phyloP scores from a whole-genome alignment of 2,888 invertebrate species.

The Agonopterix heracliana region DNA sequence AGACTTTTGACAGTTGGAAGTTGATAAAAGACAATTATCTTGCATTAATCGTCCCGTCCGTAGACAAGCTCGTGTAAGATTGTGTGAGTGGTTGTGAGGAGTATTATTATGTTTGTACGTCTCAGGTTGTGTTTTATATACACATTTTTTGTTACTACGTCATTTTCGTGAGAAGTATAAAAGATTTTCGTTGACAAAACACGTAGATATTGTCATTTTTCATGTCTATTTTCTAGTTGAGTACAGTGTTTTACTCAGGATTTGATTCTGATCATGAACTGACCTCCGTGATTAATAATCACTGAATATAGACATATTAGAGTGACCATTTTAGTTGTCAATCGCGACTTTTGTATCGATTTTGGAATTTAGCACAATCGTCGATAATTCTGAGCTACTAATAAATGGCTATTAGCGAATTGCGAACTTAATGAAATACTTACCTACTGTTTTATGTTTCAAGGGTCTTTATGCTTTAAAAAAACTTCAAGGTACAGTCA shows the following conservation, averaged over 20 bases:
- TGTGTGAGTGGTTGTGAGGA: slow-evolving; percentile 15
- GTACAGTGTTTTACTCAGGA: slow-evolving; percentile 1
- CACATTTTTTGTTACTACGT: slow-evolving; percentile 54
- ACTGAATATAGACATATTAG: slow-evolving; percentile 21
- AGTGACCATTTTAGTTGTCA: slow-evolving; percentile 35
- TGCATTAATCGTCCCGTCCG: no score
- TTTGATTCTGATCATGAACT: no score
- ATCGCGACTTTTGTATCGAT: slow-evolving; percentile 33
- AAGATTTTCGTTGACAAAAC: slow-evolving; percentile 38
- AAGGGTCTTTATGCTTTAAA: no score
- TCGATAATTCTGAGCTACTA: neutral
- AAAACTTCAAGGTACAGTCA: no score
- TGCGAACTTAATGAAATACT: no score
- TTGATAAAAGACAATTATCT: no score
- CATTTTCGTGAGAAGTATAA: slow-evolving; percentile 41
- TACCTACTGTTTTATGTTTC: no score
- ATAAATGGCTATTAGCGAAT: no score
- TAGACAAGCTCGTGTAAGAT: slow-evolving; percentile 18
- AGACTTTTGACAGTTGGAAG: slow-evolving; percentile 9
- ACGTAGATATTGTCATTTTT: slow-evolving; percentile 37
- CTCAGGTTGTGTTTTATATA: slow-evolving; percentile 58
- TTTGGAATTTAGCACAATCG: slow-evolving; percentile 39
- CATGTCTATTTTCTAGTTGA: slow-evolving; percentile 27
- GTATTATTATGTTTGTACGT: slow-evolving; percentile 28
- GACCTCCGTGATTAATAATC: no score